Evolutionary conservation across 2,888 invertebrate genomes (phyloP).

Genomic region (Didymodactylos carnosus): DNA sequence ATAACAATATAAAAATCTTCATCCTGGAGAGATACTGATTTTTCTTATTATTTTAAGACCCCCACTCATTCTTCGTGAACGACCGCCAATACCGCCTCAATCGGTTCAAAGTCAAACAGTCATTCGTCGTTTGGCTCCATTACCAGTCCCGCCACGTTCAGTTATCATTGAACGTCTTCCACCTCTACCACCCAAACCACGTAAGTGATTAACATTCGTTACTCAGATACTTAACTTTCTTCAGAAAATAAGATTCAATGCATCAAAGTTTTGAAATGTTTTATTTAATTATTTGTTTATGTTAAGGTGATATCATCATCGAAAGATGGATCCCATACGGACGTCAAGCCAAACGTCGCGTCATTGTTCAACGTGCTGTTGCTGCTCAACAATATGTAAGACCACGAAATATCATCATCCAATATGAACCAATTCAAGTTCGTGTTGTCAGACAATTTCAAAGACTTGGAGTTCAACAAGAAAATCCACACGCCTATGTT

Average conservation of each 20-base stretch:
- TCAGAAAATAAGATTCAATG: no score
- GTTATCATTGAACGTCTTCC: neutral
- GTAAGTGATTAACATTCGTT: neutral
- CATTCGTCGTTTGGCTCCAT: neutral
- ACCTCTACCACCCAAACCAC: neutral
- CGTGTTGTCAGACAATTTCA: slow-evolving; percentile 5
- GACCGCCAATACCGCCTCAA: neutral
- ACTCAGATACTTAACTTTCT: no score
- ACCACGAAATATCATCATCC: slow-evolving; percentile 11
- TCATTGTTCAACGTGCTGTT: neutral
- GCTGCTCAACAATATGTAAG: neutral
- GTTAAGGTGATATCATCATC: neutral
- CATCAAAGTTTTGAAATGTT: neutral
- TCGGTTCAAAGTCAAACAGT: neutral
- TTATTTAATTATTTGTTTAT: neutral
- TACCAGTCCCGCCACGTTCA: neutral
- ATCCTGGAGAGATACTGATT: no score
- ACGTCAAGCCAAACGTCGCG: neutral
- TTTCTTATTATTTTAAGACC: no score
- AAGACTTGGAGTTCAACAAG: slow-evolving; percentile 1
- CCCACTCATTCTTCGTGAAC: neutral
- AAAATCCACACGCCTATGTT: slow-evolving; percentile 4
- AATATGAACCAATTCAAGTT: slow-evolving; percentile 6
- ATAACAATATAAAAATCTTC: no score
- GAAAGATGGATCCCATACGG: slow-evolving; percentile 12